Evolutionary conservation across 37 sponge, comb jelly and placozoan genomes (phyloP).

Genomic region (Corticium candelabrum): DNA sequence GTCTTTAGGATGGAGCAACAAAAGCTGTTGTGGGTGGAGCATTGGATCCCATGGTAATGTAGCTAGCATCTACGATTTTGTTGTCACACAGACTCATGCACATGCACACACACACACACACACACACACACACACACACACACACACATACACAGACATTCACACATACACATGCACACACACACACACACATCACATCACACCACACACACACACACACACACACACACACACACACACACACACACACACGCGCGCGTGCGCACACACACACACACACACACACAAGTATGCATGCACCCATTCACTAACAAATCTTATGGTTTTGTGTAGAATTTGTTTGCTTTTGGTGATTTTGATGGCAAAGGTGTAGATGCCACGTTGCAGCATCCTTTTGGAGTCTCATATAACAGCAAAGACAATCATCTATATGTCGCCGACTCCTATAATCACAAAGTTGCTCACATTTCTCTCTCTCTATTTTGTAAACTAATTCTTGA

Average conservation of each 20-base stretch:
- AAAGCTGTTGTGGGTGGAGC: conserved; percentile 84
- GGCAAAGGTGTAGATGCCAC: conserved; percentile 63
- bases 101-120: no score
- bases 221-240: no score
- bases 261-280: no score
- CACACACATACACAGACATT: no score
- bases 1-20: conserved; percentile 40
- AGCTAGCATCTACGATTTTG: neutral
- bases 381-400: conserved; percentile 89
- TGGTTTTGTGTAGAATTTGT: conserved; percentile 53
- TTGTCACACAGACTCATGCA: no score
- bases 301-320: no score
- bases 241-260: no score
- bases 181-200: no score
- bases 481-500: neutral
- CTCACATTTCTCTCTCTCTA: neutral
- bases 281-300: no score
- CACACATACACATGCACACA: no score
- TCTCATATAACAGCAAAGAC: conserved; percentile 36
- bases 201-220: no score
- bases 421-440: conserved; percentile 56
- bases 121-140: no score
- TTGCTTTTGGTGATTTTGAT: conserved; percentile 84
- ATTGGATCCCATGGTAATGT: conserved; percentile 66
- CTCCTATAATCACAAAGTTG: conserved; percentile 89